Percentiles rank a stretch among this genome's conserved stretches.
phyloP scores from a whole-genome alignment of 2,113 vertebrate genomes.

The Ammodytes dubius region DNA sequence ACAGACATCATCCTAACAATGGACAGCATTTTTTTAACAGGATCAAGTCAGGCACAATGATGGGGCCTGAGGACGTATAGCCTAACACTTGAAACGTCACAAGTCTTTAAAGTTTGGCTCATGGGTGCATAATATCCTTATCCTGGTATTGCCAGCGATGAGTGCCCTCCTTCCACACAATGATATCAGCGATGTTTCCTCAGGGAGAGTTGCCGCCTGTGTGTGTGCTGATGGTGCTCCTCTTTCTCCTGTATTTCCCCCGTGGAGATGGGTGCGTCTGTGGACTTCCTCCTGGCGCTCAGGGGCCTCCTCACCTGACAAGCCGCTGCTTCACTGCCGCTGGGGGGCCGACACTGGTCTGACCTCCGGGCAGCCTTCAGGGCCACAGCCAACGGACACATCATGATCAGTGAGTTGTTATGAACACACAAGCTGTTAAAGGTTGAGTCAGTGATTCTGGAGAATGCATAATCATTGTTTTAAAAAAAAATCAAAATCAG shows the following conservation, averaged over 20 bases:
- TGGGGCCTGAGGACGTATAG: constrained; percentile 4
- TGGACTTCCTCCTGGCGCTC: constrained; percentile 71
- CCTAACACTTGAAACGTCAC: constrained; percentile 4
- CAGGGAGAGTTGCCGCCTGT: constrained; percentile 72
- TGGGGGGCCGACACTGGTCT: constrained; percentile 55
- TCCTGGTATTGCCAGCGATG: background rate
- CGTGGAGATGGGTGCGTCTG: constrained; percentile 57
- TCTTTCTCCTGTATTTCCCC: constrained; percentile 44
- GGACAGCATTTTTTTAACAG: background rate
- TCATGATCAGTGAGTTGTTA: constrained; percentile 20
- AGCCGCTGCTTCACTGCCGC: constrained; percentile 63
- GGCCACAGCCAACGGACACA: constrained; percentile 53
- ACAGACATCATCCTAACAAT: background rate
- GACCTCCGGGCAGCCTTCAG: constrained; percentile 65
- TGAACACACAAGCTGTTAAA: background rate
- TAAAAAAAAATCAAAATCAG: too few relatives aligned
- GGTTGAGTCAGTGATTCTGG: too few relatives aligned
- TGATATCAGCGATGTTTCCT: constrained; percentile 78
- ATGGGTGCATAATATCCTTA: background rate
- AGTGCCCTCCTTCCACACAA: constrained; percentile 8
- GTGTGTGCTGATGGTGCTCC: constrained; percentile 18
- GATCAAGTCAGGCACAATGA: constrained; percentile 12
- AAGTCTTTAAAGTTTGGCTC: background rate
- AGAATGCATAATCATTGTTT: too few relatives aligned
- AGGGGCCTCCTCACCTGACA: constrained; percentile 49